Base-by-base conservation (phyloP, 1,140 invertebrate genomes). In the Diabrotica undecimpunctata region DNA sequence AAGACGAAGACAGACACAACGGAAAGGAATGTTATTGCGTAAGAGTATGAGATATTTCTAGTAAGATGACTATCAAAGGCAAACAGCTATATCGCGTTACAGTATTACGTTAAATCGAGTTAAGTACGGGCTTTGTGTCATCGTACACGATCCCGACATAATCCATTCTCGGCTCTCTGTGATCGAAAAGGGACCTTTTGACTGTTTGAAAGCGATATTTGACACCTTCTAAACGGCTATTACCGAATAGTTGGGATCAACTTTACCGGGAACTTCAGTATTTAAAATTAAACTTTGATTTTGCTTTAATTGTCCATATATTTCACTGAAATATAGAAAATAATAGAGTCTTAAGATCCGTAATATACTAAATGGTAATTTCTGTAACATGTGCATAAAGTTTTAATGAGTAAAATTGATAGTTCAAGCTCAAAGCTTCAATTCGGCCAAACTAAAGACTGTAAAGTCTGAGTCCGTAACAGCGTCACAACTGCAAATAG, bases 41-140 rank as follows among this genome's bases (percentile, higher is more conserved):
- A 57, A 61, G 5, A 46, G 65, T 38, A 25, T 53, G 38, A 59
- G 54, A 61, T 53, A 54, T 60, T 60, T 56, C 58, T 54, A 50
- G 65, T 62, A 66, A 66, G 65, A 62, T 6, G 65, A 66, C 59
- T 66, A 66, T 60, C 54, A 61, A 66, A 66, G 52, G 53, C n/a
- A 54, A 62, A 66, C 65, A 66, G 10, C 65, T 61, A 39, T 66
- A 66, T 66, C 59, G 51, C 53, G 58, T 66, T 66, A 66, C 65
- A 54, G 56, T 62, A 66, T 61, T 66, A 66, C 51, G 52, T 53
- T 54, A 66, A 62, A 66, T 66, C 55, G 58, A 60, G 56, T 53
- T 58, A 39, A 46, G 61, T 52, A 53, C 53, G 14, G 61, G 50
- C 61, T 62, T 62, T 62, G 61, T 54, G 61, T n/a, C 39, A 62